These are phyloP conservation scores for Azemiops feae DNA, from an alignment of 2,113 vertebrate genomes.

Conservation along the genomic window DNA sequence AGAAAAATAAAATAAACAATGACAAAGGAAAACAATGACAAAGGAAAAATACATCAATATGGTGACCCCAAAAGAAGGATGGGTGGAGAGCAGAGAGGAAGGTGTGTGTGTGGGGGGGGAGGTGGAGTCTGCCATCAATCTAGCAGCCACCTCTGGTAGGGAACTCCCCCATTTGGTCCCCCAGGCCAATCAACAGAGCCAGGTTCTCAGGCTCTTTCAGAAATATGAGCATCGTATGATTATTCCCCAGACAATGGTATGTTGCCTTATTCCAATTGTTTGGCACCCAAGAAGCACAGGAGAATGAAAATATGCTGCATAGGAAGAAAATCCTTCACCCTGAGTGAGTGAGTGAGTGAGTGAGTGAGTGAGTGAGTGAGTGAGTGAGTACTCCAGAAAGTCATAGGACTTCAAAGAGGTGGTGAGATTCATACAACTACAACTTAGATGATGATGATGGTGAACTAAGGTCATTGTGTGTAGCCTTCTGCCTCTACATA, in stretches of 20 bases:
- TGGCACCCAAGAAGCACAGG: neutral
- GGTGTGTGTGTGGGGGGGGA: too few species aligned
- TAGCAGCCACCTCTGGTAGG: neutral
- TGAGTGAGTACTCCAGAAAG: neutral
- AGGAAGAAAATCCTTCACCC: neutral
- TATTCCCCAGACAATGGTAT: neutral
- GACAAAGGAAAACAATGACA: neutral
- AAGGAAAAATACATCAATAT: neutral
- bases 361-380: neutral
- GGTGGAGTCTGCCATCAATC: neutral
- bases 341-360: neutral
- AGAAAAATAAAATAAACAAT: neutral
- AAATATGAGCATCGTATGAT: neutral
- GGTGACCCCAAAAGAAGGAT: neutral
- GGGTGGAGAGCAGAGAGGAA: neutral
- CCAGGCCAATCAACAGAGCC: neutral
- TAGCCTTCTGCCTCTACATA: neutral
- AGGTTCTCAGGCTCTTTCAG: neutral
- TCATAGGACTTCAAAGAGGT: neutral
- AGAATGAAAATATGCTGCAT: neutral
- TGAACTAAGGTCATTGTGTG: neutral
- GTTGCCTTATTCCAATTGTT: neutral
- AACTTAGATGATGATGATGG: neutral
- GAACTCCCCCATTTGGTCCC: neutral
- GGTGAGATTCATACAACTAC: neutral